A percentile compares a stretch with the other conserved stretches of the same genome.
These are phyloP conservation scores for Hirtodrosophila trivittata DNA, from an alignment of 2,888 invertebrate species.

Conservation along the genomic window DNA sequence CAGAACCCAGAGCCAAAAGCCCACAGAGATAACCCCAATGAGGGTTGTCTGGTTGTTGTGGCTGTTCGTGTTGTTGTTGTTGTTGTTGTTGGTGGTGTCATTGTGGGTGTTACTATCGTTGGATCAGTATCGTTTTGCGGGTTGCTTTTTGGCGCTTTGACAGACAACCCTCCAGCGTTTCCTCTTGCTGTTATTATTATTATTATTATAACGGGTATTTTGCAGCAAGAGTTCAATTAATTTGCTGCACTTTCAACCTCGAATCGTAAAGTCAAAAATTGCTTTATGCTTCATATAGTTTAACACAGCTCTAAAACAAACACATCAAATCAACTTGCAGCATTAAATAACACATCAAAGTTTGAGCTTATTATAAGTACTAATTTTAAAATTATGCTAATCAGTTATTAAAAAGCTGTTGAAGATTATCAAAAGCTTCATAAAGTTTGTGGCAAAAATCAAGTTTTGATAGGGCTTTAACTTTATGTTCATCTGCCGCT, in stretches of 20 bases:
- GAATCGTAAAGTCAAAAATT: constrained; percentile 35
- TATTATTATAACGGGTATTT: constrained; percentile 27
- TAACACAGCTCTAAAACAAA: too few relatives aligned
- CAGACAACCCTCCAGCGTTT: constrained; percentile 2
- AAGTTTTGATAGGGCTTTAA: too few relatives aligned
- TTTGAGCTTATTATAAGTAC: too few relatives aligned
- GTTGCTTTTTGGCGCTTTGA: constrained; percentile 10
- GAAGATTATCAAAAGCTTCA: too few relatives aligned
- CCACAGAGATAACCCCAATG: constrained; percentile 10
- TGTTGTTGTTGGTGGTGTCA: constrained; percentile 5
- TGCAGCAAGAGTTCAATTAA: constrained; percentile 60
- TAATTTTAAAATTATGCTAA: too few relatives aligned
- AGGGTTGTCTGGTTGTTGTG: neutral
- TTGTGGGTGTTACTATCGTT: constrained; percentile 20
- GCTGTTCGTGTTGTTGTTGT: neutral
- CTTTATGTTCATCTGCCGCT: too few relatives aligned
- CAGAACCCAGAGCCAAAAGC: too few relatives aligned
- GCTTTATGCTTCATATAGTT: constrained; percentile 26
- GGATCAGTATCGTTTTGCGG: constrained; percentile 34
- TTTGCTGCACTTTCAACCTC: constrained; percentile 53
- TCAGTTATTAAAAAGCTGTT: too few relatives aligned
- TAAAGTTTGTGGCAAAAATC: too few relatives aligned
- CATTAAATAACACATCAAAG: too few relatives aligned
- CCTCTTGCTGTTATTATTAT: constrained; percentile 14
- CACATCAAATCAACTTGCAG: too few relatives aligned